Percentiles rank a stretch among this genome's conserved stretches.
Evolutionary conservation across 2,888 invertebrate genomes (phyloP).

Genomic region (Hesperia comma): DNA sequence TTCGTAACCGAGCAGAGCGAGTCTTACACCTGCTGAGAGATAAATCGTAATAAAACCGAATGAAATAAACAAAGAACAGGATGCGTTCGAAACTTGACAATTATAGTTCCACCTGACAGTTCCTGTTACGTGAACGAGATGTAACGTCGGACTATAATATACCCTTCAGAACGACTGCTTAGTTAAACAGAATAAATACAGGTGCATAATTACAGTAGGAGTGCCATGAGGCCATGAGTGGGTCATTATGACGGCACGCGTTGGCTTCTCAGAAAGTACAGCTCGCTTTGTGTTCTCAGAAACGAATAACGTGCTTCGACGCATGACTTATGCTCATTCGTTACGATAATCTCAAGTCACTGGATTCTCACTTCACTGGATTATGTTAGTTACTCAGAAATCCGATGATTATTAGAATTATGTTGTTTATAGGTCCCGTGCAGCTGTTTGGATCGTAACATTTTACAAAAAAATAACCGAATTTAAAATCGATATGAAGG

Average conservation of each 20-base stretch:
- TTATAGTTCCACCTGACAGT: constrained; percentile 29
- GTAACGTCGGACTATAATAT: constrained; percentile 27
- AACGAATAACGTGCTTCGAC: constrained; percentile 58
- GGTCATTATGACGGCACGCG: constrained; percentile 53
- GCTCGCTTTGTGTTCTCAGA: constrained; percentile 55
- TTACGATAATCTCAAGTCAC: constrained; percentile 11
- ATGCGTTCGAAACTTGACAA: constrained; percentile 11
- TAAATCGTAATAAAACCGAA: constrained; percentile 1
- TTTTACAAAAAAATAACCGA: too few relatives aligned
- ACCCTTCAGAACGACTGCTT: constrained; percentile 13
- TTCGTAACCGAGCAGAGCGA: too few relatives aligned
- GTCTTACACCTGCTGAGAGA: too few relatives aligned
- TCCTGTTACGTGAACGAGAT: constrained; percentile 18
- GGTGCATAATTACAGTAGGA: constrained; percentile 48
- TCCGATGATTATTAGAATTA: too few relatives aligned
- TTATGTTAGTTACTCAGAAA: too few relatives aligned
- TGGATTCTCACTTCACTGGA: too few relatives aligned
- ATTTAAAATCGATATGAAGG: too few relatives aligned
- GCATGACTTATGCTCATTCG: constrained; percentile 45
- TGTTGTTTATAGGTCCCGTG: too few relatives aligned
- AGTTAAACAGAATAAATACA: constrained; percentile 40
- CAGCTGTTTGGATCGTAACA: too few relatives aligned
- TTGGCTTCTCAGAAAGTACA: constrained; percentile 51
- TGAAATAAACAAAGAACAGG: constrained; percentile 19
- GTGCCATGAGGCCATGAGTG: constrained; percentile 50